Conservation (phyloP, 2,797 vertebrate species). For the Mastacembelus armatus region DNA sequence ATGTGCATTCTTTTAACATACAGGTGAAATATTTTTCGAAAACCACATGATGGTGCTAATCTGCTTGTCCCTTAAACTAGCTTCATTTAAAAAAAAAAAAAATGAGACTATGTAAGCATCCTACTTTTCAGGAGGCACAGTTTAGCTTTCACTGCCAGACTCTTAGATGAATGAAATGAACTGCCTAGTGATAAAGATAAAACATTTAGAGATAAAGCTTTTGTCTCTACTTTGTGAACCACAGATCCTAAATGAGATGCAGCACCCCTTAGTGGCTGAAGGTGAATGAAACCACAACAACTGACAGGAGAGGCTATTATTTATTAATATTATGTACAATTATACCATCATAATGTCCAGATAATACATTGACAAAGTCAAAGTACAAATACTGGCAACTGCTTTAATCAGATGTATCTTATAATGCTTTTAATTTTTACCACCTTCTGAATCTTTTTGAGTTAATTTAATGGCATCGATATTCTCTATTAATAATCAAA, state of each 20-base stretch:
- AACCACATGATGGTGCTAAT: constrained; percentile 57
- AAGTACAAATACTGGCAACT: constrained; percentile 77
- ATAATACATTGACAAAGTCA: constrained; percentile 78
- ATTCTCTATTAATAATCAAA: constrained; percentile 80
- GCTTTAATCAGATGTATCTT: constrained; percentile 66
- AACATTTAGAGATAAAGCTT: not conserved
- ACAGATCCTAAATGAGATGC: constrained; percentile 2
- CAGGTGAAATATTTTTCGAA: no score
- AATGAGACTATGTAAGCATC: not conserved
- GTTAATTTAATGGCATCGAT: constrained; percentile 66
- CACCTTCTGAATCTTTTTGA: constrained; percentile 45
- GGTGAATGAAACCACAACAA: not conserved
- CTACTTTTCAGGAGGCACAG: not conserved
- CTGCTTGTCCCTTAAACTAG: not conserved
- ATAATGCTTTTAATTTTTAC: constrained; percentile 57
- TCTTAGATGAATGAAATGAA: not conserved
- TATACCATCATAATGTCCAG: constrained; percentile 78
- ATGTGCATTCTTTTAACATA: no score
- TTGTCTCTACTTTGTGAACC: not conserved
- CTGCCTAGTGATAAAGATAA: not conserved
- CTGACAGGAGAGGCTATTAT: constrained; percentile 77
- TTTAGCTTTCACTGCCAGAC: not conserved
- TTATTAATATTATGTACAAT: constrained; percentile 86
- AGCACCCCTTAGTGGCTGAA: constrained; percentile 43
- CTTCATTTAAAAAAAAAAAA: no score